phyloP scores from a whole-genome alignment of 2,113 vertebrate species.

The Eubucco bourcierii region DNA sequence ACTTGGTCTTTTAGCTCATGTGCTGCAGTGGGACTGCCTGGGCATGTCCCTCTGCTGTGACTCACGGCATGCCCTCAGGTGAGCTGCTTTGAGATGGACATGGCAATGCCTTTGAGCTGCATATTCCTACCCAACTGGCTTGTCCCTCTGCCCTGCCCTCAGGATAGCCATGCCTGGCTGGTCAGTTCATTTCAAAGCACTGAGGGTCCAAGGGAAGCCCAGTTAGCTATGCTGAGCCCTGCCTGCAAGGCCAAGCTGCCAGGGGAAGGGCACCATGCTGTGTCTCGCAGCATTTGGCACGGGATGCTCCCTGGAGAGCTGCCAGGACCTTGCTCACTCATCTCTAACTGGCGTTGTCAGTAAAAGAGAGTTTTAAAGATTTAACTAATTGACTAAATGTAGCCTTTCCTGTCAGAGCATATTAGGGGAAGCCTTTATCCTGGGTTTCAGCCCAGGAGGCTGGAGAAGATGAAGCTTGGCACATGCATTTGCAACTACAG shows the following conservation, averaged over 20 bases:
- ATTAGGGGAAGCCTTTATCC: constrained; percentile 29
- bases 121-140: neutral
- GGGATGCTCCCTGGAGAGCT: neutral
- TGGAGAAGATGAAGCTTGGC: neutral
- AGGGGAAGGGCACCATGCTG: neutral
- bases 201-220: neutral
- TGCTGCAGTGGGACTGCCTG: neutral
- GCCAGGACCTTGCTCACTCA: constrained; percentile 8
- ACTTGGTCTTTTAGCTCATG: neutral
- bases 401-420: constrained; percentile 20
- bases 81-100: neutral
- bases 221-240: neutral
- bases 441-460: neutral
- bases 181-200: neutral
- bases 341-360: neutral
- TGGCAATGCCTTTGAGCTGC: neutral
- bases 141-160: neutral
- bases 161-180: neutral
- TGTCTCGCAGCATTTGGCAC: neutral
- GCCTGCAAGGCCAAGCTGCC: neutral
- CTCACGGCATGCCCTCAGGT: neutral
- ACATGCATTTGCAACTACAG: neutral
- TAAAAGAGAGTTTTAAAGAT: constrained; percentile 20
- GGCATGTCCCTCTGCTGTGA: neutral
- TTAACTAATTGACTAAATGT: constrained; percentile 42